These are phyloP conservation scores for Aleiodes alternator DNA, from an alignment of 2,888 invertebrate genomes.

Conservation along the genomic window DNA sequence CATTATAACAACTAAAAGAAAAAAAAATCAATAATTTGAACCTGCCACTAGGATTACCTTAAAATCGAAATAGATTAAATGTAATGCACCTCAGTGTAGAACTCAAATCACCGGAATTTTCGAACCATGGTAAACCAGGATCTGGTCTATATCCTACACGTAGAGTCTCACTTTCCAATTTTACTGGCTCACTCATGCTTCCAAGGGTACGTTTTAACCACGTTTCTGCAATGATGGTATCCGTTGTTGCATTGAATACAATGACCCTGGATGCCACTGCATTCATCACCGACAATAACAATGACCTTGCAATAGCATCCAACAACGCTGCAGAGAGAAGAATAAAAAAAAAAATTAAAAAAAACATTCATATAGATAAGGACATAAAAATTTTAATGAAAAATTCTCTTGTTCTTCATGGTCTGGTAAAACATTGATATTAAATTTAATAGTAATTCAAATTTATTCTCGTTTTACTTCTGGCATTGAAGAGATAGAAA, in stretches of 20 bases:
- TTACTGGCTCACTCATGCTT: slow-evolving; percentile 75
- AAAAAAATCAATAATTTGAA: no score
- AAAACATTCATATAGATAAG: not conserved
- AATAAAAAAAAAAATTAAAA: not conserved
- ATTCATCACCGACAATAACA: slow-evolving; percentile 80
- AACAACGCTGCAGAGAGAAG: slow-evolving; percentile 79
- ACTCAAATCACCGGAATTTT: slow-evolving; percentile 80
- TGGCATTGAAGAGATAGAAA: no score
- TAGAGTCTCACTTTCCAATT: slow-evolving; percentile 76
- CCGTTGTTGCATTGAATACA: slow-evolving; percentile 80
- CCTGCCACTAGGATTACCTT: no score
- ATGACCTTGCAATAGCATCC: slow-evolving; percentile 84
- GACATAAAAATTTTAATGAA: slow-evolving; percentile 1
- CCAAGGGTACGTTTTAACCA: slow-evolving; percentile 79
- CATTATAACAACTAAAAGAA: no score
- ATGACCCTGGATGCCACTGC: slow-evolving; percentile 80
- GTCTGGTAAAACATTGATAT: no score
- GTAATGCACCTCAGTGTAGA: slow-evolving; percentile 77
- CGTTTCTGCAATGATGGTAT: slow-evolving; percentile 78
- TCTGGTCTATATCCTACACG: slow-evolving; percentile 82
- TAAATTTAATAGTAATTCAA: no score
- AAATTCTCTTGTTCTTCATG: no score
- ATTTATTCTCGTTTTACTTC: no score
- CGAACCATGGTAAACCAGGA: slow-evolving; percentile 85
- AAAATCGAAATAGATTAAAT: not conserved